Evolutionary conservation across 2,888 invertebrate species (phyloP), one percentile per base, ranked within the genome.

Genomic region (Mechanitis messenoides): DNA sequence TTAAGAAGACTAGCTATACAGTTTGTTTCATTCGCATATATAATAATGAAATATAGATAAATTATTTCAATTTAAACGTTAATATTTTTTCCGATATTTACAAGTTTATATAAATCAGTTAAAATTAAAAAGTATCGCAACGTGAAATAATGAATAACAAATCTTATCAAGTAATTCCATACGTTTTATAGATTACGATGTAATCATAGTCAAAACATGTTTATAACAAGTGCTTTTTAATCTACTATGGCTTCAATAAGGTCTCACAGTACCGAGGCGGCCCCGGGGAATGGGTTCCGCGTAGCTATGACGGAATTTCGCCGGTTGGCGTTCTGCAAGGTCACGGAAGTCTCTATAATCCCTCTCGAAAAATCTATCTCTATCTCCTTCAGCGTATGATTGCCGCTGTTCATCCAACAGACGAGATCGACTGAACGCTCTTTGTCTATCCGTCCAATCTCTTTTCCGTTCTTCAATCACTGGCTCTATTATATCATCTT

Each of bases 221-320:
- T 35, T 20, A 57, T 53, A 66, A 62, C 64, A 61, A 53, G 62
- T 60, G 55, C 46, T 60, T 20, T 60, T 55, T 60, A 63, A 53
- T 80, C 83, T 85, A 86, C 76, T 89, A 90, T 89, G 89, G 89
- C 90, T 84, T 81, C 89, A 91, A 73, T 91, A 91, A 60, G 91
- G 91, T 72, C 90, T 78, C 66, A 91, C 90, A 55, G 91, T 85
- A 11, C 89, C 90, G 56, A 91, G 82, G 53, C 90, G 84, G 28
- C 88, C 89, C 66, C 92, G 79, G 5, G 92, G 86, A 64, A 92
- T 91, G 28, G 93, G 92, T 70, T 93, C 93, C n/a, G 93, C 93
- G 72, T 93, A 93, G 74, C 93, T 93, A 74, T 93, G 93, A 58
- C 93, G 89, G 77, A 88, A 88, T 70, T 90, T 89, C n/a, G 83